Evolutionary conservation across 2,797 vertebrate genomes (phyloP).

Genomic region (Melanogrammus aeglefinus): DNA sequence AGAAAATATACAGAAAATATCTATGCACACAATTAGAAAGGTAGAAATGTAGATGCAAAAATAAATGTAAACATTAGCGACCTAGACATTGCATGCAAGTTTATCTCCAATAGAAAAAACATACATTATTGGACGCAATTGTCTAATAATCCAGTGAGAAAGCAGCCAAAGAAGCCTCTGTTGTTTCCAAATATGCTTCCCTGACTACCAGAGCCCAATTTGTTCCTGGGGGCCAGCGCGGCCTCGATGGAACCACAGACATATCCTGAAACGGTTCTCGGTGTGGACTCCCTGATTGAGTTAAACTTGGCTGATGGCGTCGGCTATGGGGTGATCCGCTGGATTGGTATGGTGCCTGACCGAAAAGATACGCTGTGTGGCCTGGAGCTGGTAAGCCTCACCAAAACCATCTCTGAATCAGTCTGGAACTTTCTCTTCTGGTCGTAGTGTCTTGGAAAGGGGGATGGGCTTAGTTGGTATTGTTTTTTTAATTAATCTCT

Average conservation of each 20-base stretch:
- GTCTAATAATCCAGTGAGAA: not conserved
- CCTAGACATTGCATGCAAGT: not conserved
- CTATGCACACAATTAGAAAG: not conserved
- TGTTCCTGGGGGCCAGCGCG: slow-evolving; percentile 33
- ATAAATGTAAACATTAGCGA: not conserved
- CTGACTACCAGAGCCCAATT: slow-evolving; percentile 27
- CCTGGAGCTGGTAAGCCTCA: slow-evolving; percentile 79
- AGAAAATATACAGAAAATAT: not conserved
- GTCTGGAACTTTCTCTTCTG: not conserved
- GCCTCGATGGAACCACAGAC: not conserved
- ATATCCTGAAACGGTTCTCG: slow-evolving; percentile 36
- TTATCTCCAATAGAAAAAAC: not conserved
- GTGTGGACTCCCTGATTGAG: slow-evolving; percentile 77
- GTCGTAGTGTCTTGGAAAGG: not conserved
- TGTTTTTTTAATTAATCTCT: not conserved
- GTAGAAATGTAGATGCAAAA: not conserved
- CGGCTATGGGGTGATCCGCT: slow-evolving; percentile 79
- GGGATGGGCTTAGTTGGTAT: too few species aligned
- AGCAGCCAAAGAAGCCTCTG: not conserved
- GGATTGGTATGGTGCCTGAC: slow-evolving; percentile 74
- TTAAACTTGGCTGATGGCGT: slow-evolving; percentile 60
- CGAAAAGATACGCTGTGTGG: slow-evolving; percentile 68
- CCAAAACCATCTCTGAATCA: not conserved
- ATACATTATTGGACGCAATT: not conserved
- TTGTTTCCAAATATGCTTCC: not conserved